Base-by-base conservation (phyloP, 2,888 invertebrate species). In the Toxonevra muliebris region DNA sequence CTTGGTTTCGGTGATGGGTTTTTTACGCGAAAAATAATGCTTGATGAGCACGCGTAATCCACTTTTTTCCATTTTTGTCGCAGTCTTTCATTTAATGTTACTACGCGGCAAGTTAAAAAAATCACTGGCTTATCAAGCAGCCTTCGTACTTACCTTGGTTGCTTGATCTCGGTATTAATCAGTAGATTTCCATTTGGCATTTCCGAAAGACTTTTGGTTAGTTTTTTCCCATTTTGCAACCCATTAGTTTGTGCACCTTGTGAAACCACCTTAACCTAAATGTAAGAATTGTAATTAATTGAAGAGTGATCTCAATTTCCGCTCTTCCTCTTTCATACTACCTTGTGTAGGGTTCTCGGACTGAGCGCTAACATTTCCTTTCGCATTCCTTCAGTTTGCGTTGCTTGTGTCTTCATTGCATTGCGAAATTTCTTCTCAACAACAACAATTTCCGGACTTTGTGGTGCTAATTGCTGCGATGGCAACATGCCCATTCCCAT, bases 211-310 rank as follows among this genome's bases (percentile, higher is more conserved):
- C 94, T 94, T 85, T 95, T 95, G 53, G 92, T 92, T 70, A 95
- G 86, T 84, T 93, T 92, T 75, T 94, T 88, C n/a, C 90, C 89
- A 78, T 90, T 90, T 66, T 90, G 86, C 69, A 90, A 86, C 1
- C 95, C 95, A 85, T 95, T 95, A 2, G 95, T 95, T 86, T 95
- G 95, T 11, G 95, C 95, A 19, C 94, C 94, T 81, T 95, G 94
- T 12, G 94, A 95, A 55, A 95, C 93, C 90, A 94, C 94, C 84
- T 92, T 92, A 19, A 94, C 93, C 88, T 92, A 76, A 63, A 19
- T 1, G 15, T 4, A 43, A 69, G 61, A 20, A n/a, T 13, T 40
- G 17, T 12, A 1, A 15, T 30, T 15, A 17, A 48, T 8, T 5
- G 8, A 13, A 8, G 13, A 10, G 2, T 19, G 5, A 2, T 8